Conservation (phyloP, 2,888 invertebrate species). For the Parochlus steinenii region DNA sequence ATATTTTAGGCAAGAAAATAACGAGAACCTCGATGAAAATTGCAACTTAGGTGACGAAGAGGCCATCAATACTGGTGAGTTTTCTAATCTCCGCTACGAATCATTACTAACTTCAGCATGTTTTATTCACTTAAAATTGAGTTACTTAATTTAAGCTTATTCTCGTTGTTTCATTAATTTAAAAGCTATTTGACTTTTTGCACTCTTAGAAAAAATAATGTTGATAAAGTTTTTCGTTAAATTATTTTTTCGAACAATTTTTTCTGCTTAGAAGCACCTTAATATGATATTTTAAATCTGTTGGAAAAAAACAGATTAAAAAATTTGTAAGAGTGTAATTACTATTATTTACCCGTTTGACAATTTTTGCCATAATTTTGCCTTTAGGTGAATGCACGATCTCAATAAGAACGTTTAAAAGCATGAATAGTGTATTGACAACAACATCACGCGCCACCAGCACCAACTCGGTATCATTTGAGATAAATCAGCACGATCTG, state of each 20-base stretch:
- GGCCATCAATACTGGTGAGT: too few species aligned
- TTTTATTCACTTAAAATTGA: not conserved
- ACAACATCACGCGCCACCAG: slow-evolving; percentile 10
- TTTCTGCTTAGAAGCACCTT: not conserved
- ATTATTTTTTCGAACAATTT: slow-evolving; percentile 1
- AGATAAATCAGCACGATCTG: slow-evolving; percentile 8
- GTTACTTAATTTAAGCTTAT: not conserved
- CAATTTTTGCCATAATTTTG: too few species aligned
- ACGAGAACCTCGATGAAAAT: too few species aligned
- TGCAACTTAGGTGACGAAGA: not conserved
- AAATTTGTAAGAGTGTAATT: too few species aligned
- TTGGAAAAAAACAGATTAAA: not conserved
- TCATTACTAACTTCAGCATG: not conserved
- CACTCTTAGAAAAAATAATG: not conserved
- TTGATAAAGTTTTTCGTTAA: not conserved
- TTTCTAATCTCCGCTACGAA: not conserved
- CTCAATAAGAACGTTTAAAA: slow-evolving; percentile 9
- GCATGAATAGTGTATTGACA: slow-evolving; percentile 12
- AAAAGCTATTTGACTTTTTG: not conserved
- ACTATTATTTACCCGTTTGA: too few species aligned
- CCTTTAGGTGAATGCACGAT: slow-evolving; percentile 4
- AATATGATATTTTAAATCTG: not conserved
- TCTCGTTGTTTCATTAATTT: not conserved
- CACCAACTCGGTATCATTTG: slow-evolving; percentile 8
- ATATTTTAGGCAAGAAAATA: too few species aligned